Evolutionary conservation across 2,888 invertebrate species (phyloP).

Genomic region (Sinopyrophorus schimmeli): DNA sequence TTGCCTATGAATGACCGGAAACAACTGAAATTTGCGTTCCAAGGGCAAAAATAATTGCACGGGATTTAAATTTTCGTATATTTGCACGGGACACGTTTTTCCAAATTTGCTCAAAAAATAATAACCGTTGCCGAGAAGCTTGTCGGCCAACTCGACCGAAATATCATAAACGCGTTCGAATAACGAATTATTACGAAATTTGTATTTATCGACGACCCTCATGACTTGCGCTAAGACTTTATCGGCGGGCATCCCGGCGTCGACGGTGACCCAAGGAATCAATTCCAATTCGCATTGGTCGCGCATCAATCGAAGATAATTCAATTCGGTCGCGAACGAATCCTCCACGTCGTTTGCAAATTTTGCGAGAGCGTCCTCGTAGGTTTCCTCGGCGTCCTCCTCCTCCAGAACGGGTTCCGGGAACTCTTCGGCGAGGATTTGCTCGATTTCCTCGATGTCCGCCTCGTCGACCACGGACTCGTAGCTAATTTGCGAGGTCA

Average conservation of each 20-base stretch:
- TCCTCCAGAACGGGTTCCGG: conserved; percentile 58
- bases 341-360: conserved; percentile 57
- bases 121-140: conserved; percentile 61
- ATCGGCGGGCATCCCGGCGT: conserved; percentile 52
- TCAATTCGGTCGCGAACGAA: conserved; percentile 55
- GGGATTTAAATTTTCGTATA: conserved; percentile 57
- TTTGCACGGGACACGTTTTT: conserved; percentile 67
- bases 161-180: conserved; percentile 63
- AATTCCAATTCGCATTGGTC: conserved; percentile 53
- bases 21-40: conserved; percentile 55
- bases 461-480: conserved; percentile 58
- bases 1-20: conserved; percentile 62
- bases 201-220: conserved; percentile 47
- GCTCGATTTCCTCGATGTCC: conserved; percentile 56
- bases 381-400: conserved; percentile 55
- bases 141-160: conserved; percentile 60
- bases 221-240: conserved; percentile 44
- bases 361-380: conserved; percentile 56
- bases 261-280: conserved; percentile 56
- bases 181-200: conserved; percentile 57
- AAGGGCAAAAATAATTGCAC: conserved; percentile 58
- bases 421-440: conserved; percentile 46
- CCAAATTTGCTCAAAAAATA: conserved; percentile 67
- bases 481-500: conserved; percentile 46
- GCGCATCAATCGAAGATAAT: conserved; percentile 54